Percentiles rank a stretch among this genome's conserved stretches.
Evolutionary conservation across 2,888 invertebrate species (phyloP).

Genomic region (Strigamia transsilvanica): DNA sequence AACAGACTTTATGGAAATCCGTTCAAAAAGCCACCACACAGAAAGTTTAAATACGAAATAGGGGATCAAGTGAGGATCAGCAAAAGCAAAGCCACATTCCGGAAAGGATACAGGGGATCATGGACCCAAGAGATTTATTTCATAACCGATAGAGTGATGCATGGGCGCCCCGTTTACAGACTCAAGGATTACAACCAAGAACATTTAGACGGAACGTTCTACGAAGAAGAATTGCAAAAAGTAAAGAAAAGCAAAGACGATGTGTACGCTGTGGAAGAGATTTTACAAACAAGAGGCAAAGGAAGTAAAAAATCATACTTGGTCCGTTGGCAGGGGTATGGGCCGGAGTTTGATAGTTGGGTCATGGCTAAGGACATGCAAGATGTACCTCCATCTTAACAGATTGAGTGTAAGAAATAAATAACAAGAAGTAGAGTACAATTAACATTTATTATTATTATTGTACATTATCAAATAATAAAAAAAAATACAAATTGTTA

Average conservation of each 20-base stretch:
- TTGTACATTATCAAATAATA: too few species aligned
- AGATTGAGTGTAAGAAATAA: too few species aligned
- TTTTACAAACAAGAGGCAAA: background rate
- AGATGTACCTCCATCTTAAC: background rate
- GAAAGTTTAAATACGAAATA: background rate
- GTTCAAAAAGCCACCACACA: too few species aligned
- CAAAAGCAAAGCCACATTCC: background rate
- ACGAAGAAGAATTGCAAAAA: background rate
- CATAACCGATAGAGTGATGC: background rate
- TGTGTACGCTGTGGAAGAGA: background rate
- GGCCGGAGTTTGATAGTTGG: background rate
- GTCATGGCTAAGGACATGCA: background rate
- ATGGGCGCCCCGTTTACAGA: background rate
- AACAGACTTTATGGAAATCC: background rate
- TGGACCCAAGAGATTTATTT: background rate
- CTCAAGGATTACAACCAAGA: background rate
- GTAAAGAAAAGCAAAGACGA: background rate
- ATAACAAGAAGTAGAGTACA: too few species aligned
- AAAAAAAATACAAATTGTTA: too few species aligned
- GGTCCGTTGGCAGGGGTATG: constrained; percentile 8
- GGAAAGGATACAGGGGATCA: background rate
- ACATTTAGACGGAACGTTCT: background rate
- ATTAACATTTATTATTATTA: too few species aligned
- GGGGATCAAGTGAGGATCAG: constrained; percentile 9
- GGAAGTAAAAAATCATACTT: background rate